These are phyloP conservation scores for Calliopum simillimum DNA, from an alignment of 2,888 invertebrate genomes.

Conservation along the genomic window DNA sequence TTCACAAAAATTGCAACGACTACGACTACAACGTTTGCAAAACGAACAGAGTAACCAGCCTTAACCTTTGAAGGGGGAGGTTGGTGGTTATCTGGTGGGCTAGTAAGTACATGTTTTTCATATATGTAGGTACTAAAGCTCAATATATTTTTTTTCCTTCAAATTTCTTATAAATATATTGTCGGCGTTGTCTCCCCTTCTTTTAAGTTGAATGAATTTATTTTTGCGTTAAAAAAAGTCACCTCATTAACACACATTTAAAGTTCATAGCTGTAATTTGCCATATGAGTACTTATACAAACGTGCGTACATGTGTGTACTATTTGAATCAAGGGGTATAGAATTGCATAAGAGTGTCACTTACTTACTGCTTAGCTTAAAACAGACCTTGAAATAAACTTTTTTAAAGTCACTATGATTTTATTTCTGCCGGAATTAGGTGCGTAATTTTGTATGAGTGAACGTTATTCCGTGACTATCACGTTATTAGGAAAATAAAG, in stretches of 20 bases:
- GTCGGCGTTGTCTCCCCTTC: neutral
- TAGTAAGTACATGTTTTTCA: neutral
- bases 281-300: too few species aligned
- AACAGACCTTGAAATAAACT: too few species aligned
- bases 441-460: too few species aligned
- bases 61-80: neutral
- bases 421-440: too few species aligned
- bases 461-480: too few species aligned
- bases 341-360: too few species aligned
- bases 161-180: conserved; percentile 12
- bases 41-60: neutral
- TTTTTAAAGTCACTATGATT: too few species aligned
- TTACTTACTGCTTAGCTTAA: too few species aligned
- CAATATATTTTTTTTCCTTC: neutral
- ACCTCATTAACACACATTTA: conserved; percentile 30
- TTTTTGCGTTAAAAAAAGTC: conserved; percentile 20
- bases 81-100: neutral
- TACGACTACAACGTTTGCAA: conserved; percentile 18
- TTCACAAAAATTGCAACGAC: conserved; percentile 18
- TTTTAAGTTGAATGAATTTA: conserved; percentile 25
- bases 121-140: neutral
- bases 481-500: too few species aligned
- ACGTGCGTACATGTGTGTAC: conserved; percentile 34
- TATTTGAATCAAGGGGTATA: too few species aligned
- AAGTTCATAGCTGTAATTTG: neutral